A percentile compares a stretch with the other conserved stretches of the same genome.
These are phyloP conservation scores for Masnerella sp. DNA, from an alignment of 2,888 invertebrate species.

Conservation along the genomic window DNA sequence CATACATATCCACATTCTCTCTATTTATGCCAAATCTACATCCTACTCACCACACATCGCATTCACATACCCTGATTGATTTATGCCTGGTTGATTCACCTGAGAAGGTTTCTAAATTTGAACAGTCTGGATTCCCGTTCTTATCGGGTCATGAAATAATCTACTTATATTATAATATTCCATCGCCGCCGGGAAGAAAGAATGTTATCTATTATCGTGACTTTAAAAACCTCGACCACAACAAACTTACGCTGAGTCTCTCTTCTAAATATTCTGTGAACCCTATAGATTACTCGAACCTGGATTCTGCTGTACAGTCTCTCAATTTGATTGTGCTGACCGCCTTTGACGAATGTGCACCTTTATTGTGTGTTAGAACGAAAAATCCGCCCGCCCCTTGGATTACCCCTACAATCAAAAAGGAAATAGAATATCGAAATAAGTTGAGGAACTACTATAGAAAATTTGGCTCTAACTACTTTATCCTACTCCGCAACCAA, in stretches of 20 bases:
- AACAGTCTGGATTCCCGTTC: not conserved
- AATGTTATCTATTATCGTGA: not conserved
- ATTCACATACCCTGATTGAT: not conserved
- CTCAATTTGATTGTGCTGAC: too few species aligned
- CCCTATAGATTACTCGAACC: not conserved
- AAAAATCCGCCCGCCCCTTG: conserved; percentile 1
- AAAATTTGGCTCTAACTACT: not conserved
- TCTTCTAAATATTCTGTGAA: too few species aligned
- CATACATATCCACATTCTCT: too few species aligned
- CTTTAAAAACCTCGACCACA: too few species aligned
- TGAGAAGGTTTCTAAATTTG: not conserved
- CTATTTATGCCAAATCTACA: too few species aligned
- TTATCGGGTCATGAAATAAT: not conserved
- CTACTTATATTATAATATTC: not conserved
- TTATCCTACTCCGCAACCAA: too few species aligned
- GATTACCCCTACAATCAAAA: not conserved
- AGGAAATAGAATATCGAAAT: not conserved
- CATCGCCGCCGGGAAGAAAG: not conserved
- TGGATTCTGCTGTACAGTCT: not conserved
- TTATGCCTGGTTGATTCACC: not conserved
- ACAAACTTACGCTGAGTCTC: too few species aligned
- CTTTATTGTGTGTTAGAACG: not conserved
- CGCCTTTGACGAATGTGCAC: not conserved
- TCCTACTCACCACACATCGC: not conserved
- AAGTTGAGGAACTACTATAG: not conserved